Base-by-base conservation (phyloP, 2,888 invertebrate species). In the Thumatha senex region DNA sequence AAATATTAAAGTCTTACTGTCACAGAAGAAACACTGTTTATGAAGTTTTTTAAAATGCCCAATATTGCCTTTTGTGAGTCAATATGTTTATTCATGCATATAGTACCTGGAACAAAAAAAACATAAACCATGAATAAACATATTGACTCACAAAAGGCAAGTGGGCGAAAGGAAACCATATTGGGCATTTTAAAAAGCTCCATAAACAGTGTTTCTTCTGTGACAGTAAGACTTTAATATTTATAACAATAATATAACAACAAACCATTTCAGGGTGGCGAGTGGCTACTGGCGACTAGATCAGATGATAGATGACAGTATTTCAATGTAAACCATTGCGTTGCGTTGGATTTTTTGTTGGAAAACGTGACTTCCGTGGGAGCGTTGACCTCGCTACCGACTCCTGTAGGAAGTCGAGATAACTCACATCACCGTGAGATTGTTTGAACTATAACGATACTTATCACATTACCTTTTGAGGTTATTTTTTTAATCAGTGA, bases 231-330 rank as follows among this genome's bases (percentile, higher is more conserved):
- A 80, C 75, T 82, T 85, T 38, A n/a, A 49, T 52, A 51, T 46
- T 78, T 72, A 60, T 24, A 24, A 24, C 18, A 24, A 24, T 24
- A 24, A 24, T 24, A 24, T 24, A 8, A 31, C 18, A 18, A 67
- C 74, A 82, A 82, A 82, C 80, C 72, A 73, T 75, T 34, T 7
- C 8, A 59, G 67, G 81, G 80, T 81, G 78, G 77, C 74, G 81
- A 77, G 78, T 82, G 18, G 31, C 18, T 39, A 14, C 31, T 42
- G 42, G 24, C 40, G 39, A 33, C 58, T 56, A 63, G 83, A 81
- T 80, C 80, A 82, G 78, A 86, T 83, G 88, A 88, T 83, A 86
- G 84, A 87, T 84, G 84, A 83, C 78, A 76, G 78, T 81, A 80
- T 81, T 76, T 76, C 72, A 80, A 84, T 86, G 82, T n/a, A n/a